Evolutionary conservation across 2,113 vertebrate genomes (phyloP).

Genomic region (Brevimyrus niger): DNA sequence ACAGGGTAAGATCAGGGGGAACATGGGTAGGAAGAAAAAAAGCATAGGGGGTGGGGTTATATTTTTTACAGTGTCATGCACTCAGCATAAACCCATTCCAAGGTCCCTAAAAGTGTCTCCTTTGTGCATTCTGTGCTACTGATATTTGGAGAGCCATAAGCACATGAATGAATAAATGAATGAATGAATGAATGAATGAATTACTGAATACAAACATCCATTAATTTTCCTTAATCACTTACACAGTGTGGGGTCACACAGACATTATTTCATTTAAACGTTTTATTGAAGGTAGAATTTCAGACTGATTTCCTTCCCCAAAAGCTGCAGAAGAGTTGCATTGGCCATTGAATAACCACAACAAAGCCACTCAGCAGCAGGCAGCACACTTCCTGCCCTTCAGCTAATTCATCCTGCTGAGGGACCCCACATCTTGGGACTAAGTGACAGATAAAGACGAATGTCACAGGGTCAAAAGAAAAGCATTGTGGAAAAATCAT

Average conservation of each 20-base stretch:
- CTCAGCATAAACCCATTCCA: not conserved
- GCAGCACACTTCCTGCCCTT: not conserved
- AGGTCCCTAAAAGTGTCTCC: not conserved
- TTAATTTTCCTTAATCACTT: not conserved
- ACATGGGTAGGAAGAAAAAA: not conserved
- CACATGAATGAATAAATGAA: not conserved
- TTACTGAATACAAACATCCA: not conserved
- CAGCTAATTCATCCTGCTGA: not conserved
- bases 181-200: not conserved
- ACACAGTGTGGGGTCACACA: not conserved
- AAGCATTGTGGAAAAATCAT: not conserved
- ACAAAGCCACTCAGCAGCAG: not conserved
- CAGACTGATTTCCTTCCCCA: not conserved
- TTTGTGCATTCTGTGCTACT: not conserved
- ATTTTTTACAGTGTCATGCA: not conserved
- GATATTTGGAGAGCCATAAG: not conserved
- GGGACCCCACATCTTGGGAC: not conserved
- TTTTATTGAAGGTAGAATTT: not conserved
- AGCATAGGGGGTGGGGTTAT: not conserved
- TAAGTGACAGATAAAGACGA: not conserved
- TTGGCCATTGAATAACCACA: not conserved
- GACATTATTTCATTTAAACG: not conserved
- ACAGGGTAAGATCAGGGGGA: conserved; percentile 16
- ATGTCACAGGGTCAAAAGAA: not conserved
- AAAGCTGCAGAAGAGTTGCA: not conserved